These are phyloP conservation scores for Geopemphigus sp. DNA, from an alignment of 1,140 invertebrate species.

Conservation along the genomic window DNA sequence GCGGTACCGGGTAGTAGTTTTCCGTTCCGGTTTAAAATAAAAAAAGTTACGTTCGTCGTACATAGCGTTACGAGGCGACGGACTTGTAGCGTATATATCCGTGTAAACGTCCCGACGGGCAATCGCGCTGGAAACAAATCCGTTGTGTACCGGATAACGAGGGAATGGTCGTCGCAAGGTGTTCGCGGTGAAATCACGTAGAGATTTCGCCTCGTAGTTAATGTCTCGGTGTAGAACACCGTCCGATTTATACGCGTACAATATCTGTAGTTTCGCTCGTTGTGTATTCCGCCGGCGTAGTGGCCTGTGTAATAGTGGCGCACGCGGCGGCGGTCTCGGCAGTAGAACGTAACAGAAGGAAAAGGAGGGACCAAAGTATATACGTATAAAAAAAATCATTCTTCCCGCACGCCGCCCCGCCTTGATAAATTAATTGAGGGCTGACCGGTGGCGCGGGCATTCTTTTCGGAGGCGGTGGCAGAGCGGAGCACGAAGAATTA, in stretches of 20 bases:
- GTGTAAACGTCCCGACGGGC: no score
- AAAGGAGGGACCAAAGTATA: not conserved
- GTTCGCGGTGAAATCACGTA: slow-evolving; percentile 1
- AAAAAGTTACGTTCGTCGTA: no score
- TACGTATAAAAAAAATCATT: not conserved
- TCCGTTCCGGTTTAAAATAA: no score
- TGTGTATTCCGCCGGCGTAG: slow-evolving; percentile 17
- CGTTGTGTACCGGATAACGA: no score
- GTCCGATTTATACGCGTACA: not conserved
- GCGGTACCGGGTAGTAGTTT: no score
- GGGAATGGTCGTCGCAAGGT: no score
- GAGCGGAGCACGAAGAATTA: slow-evolving; percentile 31
- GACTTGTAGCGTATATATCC: no score
- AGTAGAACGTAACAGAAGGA: no score
- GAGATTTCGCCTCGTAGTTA: slow-evolving; percentile 9
- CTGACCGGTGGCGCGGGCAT: not conserved
- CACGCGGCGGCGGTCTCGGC: no score
- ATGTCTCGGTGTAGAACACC: slow-evolving; percentile 5
- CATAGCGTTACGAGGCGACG: no score
- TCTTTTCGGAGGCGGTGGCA: not conserved
- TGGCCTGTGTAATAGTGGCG: not conserved
- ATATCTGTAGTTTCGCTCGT: not conserved
- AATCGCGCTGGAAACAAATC: no score
- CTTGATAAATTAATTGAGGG: slow-evolving; percentile 31
- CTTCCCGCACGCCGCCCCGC: not conserved